Percentiles rank a stretch among this genome's conserved stretches.
Evolutionary conservation across 2,888 invertebrate genomes (phyloP).

Genomic region (Ophraella communa): DNA sequence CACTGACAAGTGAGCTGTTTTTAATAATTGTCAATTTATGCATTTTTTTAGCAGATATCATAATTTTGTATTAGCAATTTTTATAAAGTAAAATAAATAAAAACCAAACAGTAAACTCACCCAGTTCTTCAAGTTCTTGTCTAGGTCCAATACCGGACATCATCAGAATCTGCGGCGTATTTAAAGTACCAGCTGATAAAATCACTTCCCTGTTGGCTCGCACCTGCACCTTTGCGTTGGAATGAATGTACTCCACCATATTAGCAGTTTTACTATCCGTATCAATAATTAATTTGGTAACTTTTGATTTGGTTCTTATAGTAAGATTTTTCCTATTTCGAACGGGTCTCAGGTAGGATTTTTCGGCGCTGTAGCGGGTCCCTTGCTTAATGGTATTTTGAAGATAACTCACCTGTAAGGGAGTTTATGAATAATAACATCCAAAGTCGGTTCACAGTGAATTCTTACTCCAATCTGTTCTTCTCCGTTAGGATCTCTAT

Average conservation of each 20-base stretch:
- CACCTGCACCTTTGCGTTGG: slow-evolving; percentile 43
- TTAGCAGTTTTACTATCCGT: slow-evolving; percentile 55
- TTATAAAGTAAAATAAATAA: too few species aligned
- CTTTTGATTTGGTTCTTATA: slow-evolving; percentile 64
- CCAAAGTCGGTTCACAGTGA: too few species aligned
- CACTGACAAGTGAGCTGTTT: too few species aligned
- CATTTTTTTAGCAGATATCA: too few species aligned
- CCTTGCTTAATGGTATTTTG: slow-evolving; percentile 50
- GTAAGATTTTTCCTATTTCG: slow-evolving; percentile 66
- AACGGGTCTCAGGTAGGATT: slow-evolving; percentile 65
- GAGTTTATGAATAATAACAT: not conserved
- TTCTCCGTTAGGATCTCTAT: slow-evolving; percentile 73
- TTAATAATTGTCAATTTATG: too few species aligned
- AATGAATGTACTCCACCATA: slow-evolving; percentile 58
- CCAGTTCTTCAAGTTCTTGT: slow-evolving; percentile 13
- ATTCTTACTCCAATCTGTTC: slow-evolving; percentile 67
- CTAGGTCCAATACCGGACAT: slow-evolving; percentile 65
- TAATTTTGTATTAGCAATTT: too few species aligned
- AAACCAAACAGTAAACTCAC: too few species aligned
- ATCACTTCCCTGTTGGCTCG: slow-evolving; percentile 64
- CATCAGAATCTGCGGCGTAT: slow-evolving; percentile 78
- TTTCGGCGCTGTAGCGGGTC: slow-evolving; percentile 64
- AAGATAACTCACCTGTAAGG: not conserved
- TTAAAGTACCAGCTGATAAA: slow-evolving; percentile 71
- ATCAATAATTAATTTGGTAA: slow-evolving; percentile 66